These are phyloP conservation scores for Epizoanthus scotinus DNA, from an alignment of 92 coral and sea anemone species.

Conservation along the genomic window DNA sequence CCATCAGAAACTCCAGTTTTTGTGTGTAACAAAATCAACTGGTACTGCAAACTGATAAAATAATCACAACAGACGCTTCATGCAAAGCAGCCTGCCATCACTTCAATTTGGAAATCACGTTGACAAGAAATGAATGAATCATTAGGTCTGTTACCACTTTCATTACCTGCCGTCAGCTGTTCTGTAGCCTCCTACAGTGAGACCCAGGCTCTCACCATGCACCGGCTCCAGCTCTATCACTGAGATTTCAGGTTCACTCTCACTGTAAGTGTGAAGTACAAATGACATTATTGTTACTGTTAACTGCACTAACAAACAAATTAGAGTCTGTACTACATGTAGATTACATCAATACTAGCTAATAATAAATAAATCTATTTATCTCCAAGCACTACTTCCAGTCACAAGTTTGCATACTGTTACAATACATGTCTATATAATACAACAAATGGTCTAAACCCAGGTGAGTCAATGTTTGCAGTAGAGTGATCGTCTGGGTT, in stretches of 20 bases:
- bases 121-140: no score
- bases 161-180: slow-evolving; percentile 97
- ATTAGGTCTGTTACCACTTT: not conserved
- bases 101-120: not conserved
- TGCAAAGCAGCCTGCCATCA: not conserved
- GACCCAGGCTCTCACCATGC: slow-evolving; percentile 75
- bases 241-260: slow-evolving; percentile 79
- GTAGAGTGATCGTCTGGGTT: no score
- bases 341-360: not conserved
- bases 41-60: no score
- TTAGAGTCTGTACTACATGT: not conserved
- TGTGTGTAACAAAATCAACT: no score
- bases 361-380: not conserved
- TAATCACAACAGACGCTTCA: no score
- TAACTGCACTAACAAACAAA: not conserved
- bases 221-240: slow-evolving; percentile 65
- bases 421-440: no score
- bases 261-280: not conserved
- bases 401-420: no score
- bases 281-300: not conserved
- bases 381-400: no score
- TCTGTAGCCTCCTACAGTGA: slow-evolving; percentile 82
- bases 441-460: no score
- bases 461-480: no score
- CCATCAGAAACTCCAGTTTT: no score